Base-by-base conservation (phyloP, 2,888 invertebrate genomes). In the Athetis lepigone region DNA sequence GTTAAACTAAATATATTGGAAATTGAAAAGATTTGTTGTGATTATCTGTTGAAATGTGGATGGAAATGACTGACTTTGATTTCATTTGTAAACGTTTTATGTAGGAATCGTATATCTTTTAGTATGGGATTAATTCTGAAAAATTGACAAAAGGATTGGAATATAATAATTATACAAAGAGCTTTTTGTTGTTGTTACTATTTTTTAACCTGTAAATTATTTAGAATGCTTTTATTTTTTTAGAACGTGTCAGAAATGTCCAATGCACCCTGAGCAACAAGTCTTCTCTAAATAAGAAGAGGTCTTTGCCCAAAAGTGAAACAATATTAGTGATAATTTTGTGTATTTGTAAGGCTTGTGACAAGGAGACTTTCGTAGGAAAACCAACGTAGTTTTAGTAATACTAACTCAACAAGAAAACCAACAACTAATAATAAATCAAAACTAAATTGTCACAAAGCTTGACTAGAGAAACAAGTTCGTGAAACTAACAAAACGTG, bases 11-110 rank as follows among this genome's bases (percentile, higher is more conserved):
- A 73, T 19, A 49, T 18, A 45, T 73, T 50, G 21, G 37, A 29
- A 25, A 33, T 71, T 63, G 13, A 25, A 65, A 43, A 62, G 63
- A 66, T 50, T 71, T 71, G 36, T 62, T 27, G 23, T 45, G 63
- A 70, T 65, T 43, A 33, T 70, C 23, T 42, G 62, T 70, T 61
- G 51, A 65, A 56, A 27, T 63, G 18, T 9, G 7, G 3, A 25
- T 18, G 9, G 21, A 33, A 33, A 46, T 25, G n/a, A 45, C 1
- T 43, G 27, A 18, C 18, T 18, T 16, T 46, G 16, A 27, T 2
- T 18, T 27, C 16, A 4, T 9, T 13, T 23, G 18, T 2, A 13
- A 13, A 25, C 23, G 9, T 6, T 25, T 33, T 33, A 11, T 1
- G 16, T 16, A 16, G 2, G 5, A 29, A 19, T 13, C 33, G 19